These are phyloP conservation scores for Tinea pellionella DNA, from an alignment of 2,888 invertebrate species.

Conservation along the genomic window DNA sequence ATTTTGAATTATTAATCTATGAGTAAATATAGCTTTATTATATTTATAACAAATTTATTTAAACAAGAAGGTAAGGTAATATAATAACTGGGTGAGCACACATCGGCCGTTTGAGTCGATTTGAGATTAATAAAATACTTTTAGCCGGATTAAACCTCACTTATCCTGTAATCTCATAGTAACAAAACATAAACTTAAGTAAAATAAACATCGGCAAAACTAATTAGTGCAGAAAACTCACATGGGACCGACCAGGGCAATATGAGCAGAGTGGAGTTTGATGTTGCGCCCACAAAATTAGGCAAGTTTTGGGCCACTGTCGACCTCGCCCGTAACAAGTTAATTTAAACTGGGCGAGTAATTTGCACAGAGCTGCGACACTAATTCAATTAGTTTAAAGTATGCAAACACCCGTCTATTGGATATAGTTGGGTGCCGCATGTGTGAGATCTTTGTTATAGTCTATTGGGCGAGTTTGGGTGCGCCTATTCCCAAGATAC, in stretches of 20 bases:
- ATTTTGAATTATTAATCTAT: no score
- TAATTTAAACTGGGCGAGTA: conserved; percentile 18
- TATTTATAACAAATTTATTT: no score
- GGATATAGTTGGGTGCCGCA: background rate
- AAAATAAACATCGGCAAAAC: conserved; percentile 17
- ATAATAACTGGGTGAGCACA: background rate
- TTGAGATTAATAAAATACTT: background rate
- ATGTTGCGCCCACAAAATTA: conserved; percentile 18
- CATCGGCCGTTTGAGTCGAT: background rate
- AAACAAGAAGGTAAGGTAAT: no score
- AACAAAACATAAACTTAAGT: conserved; percentile 12
- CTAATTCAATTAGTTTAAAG: conserved; percentile 17
- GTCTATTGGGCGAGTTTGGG: background rate
- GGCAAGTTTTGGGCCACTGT: conserved; percentile 17
- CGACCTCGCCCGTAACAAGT: conserved; percentile 17
- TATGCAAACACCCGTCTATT: conserved; percentile 14
- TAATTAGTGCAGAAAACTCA: conserved; percentile 17
- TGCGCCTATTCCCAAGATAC: background rate
- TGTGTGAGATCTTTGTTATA: background rate
- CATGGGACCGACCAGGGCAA: conserved; percentile 13
- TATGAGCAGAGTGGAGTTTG: conserved; percentile 16
- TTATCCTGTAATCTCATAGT: conserved; percentile 8
- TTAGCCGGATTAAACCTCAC: background rate
- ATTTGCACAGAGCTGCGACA: conserved; percentile 17
- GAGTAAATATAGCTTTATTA: no score